Conservation (phyloP, 2,113 vertebrate species). For the Clinocottus analis region DNA sequence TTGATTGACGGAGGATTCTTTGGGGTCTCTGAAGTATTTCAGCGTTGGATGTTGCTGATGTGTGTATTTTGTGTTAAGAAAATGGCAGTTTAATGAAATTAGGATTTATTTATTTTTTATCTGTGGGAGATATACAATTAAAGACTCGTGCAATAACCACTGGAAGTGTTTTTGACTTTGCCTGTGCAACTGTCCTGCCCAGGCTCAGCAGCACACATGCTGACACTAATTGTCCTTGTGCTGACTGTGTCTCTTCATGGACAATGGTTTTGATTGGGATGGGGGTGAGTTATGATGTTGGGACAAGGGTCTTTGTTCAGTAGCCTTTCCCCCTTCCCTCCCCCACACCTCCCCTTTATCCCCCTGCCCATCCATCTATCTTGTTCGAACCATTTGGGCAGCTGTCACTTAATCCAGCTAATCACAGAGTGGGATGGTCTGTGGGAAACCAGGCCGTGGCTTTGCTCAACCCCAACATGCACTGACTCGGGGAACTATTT, state of each 20-base stretch:
- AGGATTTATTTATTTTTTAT: slow-evolving; percentile 1
- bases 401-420: slow-evolving; percentile 89
- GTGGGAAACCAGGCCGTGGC: slow-evolving; percentile 79
- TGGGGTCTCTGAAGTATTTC: slow-evolving; percentile 45
- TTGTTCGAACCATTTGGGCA: slow-evolving; percentile 84
- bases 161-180: slow-evolving; percentile 14
- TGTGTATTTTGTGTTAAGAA: neutral
- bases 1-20: slow-evolving; percentile 57
- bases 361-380: slow-evolving; percentile 78
- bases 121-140: neutral
- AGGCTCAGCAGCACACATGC: slow-evolving; percentile 67
- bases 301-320: slow-evolving; percentile 83
- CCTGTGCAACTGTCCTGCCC: slow-evolving; percentile 36
- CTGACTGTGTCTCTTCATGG: slow-evolving; percentile 69
- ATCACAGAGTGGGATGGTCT: slow-evolving; percentile 80
- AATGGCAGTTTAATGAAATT: slow-evolving; percentile 28
- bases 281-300: slow-evolving; percentile 76
- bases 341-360: slow-evolving; percentile 73
- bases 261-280: slow-evolving; percentile 77
- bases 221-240: slow-evolving; percentile 73
- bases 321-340: slow-evolving; percentile 67
- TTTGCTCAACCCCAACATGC: slow-evolving; percentile 59
- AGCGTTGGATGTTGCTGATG: slow-evolving; percentile 10
- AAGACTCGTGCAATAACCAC: slow-evolving; percentile 13
- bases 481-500: slow-evolving; percentile 50